Evolutionary conservation across 2,888 invertebrate species (phyloP).

Genomic region (Arge pagana): DNA sequence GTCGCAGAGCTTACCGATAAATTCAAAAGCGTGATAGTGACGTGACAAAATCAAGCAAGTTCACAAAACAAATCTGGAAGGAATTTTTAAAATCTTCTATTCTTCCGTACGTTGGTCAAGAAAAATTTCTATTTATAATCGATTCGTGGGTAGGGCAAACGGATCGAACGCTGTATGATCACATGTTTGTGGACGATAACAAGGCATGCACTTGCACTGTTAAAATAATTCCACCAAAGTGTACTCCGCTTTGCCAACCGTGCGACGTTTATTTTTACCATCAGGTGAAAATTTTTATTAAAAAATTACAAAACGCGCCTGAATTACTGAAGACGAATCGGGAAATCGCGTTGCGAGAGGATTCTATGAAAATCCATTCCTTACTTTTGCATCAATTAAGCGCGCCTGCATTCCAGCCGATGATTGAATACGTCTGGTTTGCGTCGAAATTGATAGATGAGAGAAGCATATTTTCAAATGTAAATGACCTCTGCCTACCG

Average conservation of each 20-base stretch:
- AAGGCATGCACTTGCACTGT: constrained; percentile 14
- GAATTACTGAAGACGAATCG: not conserved
- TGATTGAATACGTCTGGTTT: constrained; percentile 25
- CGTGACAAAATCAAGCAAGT: constrained; percentile 8
- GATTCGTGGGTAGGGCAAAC: constrained; percentile 28
- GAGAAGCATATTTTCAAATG: constrained; percentile 18
- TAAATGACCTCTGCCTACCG: constrained; percentile 21
- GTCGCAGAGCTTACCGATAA: not conserved
- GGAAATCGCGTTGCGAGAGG: constrained; percentile 18
- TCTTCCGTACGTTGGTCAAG: constrained; percentile 19
- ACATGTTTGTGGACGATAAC: constrained; percentile 23
- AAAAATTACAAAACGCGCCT: constrained; percentile 1
- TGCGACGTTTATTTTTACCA: constrained; percentile 26
- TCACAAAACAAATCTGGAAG: constrained; percentile 14
- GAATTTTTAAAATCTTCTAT: constrained; percentile 18
- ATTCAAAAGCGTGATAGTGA: constrained; percentile 4
- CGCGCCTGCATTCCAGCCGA: constrained; percentile 10
- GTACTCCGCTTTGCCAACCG: constrained; percentile 25
- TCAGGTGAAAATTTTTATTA: constrained; percentile 24
- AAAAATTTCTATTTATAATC: constrained; percentile 25
- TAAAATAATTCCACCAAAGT: constrained; percentile 27
- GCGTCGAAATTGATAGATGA: constrained; percentile 19
- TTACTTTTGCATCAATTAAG: constrained; percentile 13
- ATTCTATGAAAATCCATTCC: constrained; percentile 24
- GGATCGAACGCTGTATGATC: constrained; percentile 20